These are phyloP conservation scores for Bruchidius siliquastri DNA, from an alignment of 2,888 invertebrate genomes.

Conservation along the genomic window DNA sequence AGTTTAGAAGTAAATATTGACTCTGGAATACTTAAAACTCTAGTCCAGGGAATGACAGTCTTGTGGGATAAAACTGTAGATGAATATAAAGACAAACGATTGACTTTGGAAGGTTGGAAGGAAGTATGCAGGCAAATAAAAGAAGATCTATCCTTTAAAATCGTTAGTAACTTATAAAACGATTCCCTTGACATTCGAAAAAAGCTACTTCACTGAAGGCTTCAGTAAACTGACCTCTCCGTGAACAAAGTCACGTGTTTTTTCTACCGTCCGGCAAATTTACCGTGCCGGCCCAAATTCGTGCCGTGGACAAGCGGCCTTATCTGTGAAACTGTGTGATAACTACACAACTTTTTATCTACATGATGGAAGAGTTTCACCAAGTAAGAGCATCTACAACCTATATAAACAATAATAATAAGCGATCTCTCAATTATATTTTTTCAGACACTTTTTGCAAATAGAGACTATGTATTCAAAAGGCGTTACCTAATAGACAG, in stretches of 20 bases:
- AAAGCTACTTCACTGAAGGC: conserved; percentile 1
- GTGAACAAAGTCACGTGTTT: too few relatives aligned
- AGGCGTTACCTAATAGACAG: conserved; percentile 61
- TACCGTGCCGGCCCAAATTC: too few relatives aligned
- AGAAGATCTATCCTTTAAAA: background rate
- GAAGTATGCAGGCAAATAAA: background rate
- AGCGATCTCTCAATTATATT: background rate
- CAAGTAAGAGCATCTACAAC: too few relatives aligned
- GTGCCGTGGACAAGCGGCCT: too few relatives aligned
- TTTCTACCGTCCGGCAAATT: too few relatives aligned
- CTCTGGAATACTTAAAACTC: background rate
- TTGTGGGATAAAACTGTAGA: background rate
- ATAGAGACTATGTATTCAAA: conserved; percentile 82
- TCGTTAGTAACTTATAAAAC: conserved; percentile 4
- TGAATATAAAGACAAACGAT: background rate
- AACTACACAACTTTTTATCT: too few relatives aligned
- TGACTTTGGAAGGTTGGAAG: background rate
- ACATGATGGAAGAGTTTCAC: too few relatives aligned
- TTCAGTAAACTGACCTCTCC: too few relatives aligned
- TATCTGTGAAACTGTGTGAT: too few relatives aligned
- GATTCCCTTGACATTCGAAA: conserved; percentile 8
- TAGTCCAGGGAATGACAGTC: background rate
- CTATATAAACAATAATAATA: too few relatives aligned
- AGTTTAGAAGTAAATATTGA: too few relatives aligned
- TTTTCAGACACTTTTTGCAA: conserved; percentile 71